Percentiles rank a stretch among this genome's conserved stretches.
phyloP scores from a whole-genome alignment of 2,113 vertebrate species.

The Equus przewalskii region DNA sequence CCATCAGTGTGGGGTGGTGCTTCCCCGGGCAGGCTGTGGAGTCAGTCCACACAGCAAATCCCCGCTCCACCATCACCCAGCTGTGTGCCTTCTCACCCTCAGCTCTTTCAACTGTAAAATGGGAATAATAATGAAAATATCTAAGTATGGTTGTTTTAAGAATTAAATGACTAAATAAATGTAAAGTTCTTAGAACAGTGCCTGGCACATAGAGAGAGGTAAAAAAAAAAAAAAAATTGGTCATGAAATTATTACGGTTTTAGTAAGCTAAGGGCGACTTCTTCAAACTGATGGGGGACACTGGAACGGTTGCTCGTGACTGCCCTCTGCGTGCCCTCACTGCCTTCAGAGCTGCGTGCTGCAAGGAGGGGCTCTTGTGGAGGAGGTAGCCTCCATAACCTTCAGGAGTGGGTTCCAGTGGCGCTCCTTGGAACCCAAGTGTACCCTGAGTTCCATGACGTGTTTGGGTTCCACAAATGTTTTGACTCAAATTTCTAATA shows the following conservation, averaged over 20 bases:
- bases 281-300: background rate
- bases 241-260: background rate
- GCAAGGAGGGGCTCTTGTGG: background rate
- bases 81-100: background rate
- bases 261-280: background rate
- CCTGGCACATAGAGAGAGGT: background rate
- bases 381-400: background rate
- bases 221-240: background rate
- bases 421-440: background rate
- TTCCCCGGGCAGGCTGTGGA: rapidly evolving
- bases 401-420: background rate
- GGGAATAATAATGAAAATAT: background rate
- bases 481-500: background rate
- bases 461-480: background rate
- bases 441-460: background rate
- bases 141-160: background rate
- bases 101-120: background rate
- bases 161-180: background rate
- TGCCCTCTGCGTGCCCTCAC: background rate
- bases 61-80: background rate
- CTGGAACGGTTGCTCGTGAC: background rate
- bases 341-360: background rate
- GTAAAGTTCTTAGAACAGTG: background rate
- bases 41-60: background rate
- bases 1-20: rapidly evolving